Evolutionary conservation across 2,113 vertebrate genomes (phyloP), one percentile per base, ranked within the genome.

Genomic region (Micronycteris hirsuta): DNA sequence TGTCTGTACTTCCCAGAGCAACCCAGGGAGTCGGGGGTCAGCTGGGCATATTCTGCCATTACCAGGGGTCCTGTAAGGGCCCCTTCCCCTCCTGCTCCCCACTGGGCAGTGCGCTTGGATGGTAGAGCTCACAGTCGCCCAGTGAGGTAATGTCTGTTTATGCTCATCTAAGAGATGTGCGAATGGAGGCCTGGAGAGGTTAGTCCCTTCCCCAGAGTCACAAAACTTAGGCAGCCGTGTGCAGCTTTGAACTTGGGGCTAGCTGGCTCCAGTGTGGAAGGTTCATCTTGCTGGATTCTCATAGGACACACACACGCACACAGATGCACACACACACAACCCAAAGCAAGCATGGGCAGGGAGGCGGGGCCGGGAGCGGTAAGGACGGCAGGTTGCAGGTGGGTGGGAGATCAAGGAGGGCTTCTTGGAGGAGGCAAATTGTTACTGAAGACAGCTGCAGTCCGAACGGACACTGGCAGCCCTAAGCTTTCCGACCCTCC

Each of bases 381-480:
- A 4, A 16, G 52, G 65, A 19, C 10, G 52, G 22, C 22, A 74
- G 33, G 28, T 61, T 33, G 45, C 43, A 33, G n/a, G 58, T 13
- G 17, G 45, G 36, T 56, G 31, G 65, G 45, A 49, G 70, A 54
- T 33, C 78, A 20, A 31, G 43, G 63, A 70, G 77, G 78, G 65
- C 54, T 10, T 89, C n/a, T 7, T 45, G 49, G 86, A 94, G 78
- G 84, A 70, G 70, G 49, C 6, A 15, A 52, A 7, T 43, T 17
- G n/a, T 68, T 33, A 15, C 36, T 14, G 36, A 47, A 36, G 36
- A 45, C 20, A 2, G 52, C 22, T 16, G 7, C 43, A 86, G 11
- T 43, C 13, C 41, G 38, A 47, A n/a, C 16, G 70, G 33, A 47
- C 49, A 41, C 7, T 0, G 1, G 5, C 0, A 24, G 5, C 33